Evolutionary conservation across 1,140 invertebrate species (phyloP).

Genomic region (Drosophila fuyamai): DNA sequence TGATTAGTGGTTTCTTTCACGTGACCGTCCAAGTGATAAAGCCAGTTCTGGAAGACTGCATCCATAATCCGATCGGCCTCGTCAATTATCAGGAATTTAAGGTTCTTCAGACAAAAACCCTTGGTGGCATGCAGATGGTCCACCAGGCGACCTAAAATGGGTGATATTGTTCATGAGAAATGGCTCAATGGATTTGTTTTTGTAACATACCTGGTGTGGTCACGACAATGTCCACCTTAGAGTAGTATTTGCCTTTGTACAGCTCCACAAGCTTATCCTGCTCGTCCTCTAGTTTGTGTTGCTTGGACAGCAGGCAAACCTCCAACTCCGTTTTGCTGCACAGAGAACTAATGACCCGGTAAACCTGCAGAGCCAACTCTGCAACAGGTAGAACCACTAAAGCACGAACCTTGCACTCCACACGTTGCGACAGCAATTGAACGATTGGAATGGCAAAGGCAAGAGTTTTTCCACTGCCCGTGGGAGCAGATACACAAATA

Average conservation of each 20-base stretch:
- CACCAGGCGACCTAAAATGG: slow-evolving; percentile 90
- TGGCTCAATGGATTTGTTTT: too few relatives aligned
- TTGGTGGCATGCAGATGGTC: slow-evolving; percentile 95
- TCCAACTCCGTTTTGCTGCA: slow-evolving; percentile 89
- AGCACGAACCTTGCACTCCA: slow-evolving; percentile 89
- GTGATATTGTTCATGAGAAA: neutral
- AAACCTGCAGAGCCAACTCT: slow-evolving; percentile 96
- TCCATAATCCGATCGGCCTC: slow-evolving; percentile 98
- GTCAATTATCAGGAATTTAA: slow-evolving; percentile 96
- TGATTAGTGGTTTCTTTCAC: slow-evolving; percentile 84
- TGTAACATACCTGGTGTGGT: slow-evolving; percentile 90
- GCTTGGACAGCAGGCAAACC: slow-evolving; percentile 90
- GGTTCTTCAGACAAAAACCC: slow-evolving; percentile 92
- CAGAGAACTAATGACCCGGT: slow-evolving; percentile 92
- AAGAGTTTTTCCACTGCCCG: slow-evolving; percentile 98
- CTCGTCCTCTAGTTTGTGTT: slow-evolving; percentile 90
- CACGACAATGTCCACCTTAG: slow-evolving; percentile 94
- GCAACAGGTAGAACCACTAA: slow-evolving; percentile 96
- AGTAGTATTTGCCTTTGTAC: slow-evolving; percentile 86
- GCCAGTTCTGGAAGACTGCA: slow-evolving; percentile 95
- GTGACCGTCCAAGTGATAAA: slow-evolving; percentile 89
- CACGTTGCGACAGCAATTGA: slow-evolving; percentile 86
- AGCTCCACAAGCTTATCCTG: slow-evolving; percentile 90
- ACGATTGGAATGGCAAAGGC: slow-evolving; percentile 97
- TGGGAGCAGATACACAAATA: slow-evolving; percentile 98